Evolutionary conservation across 2,888 invertebrate genomes (phyloP), one percentile per base, ranked within the genome.

Genomic region (Heliconius charithonia): DNA sequence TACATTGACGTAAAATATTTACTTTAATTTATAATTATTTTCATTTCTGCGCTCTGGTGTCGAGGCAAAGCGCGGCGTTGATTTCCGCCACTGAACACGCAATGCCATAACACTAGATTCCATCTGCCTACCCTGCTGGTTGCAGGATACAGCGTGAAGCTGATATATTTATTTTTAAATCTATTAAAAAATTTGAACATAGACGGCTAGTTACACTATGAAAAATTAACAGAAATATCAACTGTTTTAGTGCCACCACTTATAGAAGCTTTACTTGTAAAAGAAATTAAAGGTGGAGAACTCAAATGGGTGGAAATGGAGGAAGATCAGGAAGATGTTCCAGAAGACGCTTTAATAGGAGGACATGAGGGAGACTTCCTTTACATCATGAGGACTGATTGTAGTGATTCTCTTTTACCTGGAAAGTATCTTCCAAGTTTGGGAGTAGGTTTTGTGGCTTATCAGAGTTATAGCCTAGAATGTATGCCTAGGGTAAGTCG

Each of bases 381-480:
- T 10, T 97, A 96, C 85, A 96, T 97, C 4, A 96, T 97, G 25
- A 95, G 98, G 85, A 97, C 97, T 4, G 90, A 91, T 29, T 97
- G 97, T 87, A 96, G 96, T 83, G 97, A 97, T 12, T 97, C 96
- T n/a, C 89, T 97, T 65, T 96, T 98, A 81, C 98, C 98, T 74
- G 98, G 98, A 37, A 97, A 98, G 90, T 95, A 97, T 82, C 95
- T 97, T 70, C 96, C 97, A 9, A 96, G 97, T 22, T 96, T 97
- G 86, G 96, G 96, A 16, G 93, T 96, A 0, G 96, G 96, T 81
- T 98, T 97, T 86, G 91, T 98, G 22, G 91, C 82, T n/a, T 83
- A 97, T 97, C 98, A 97, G 29, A 97, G 97, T 22, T 95, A 90
- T 22, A 97, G 97, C 84, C 96, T 97, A 85, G 95, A 95, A 25